Evolutionary conservation across 2,113 vertebrate genomes (phyloP), one percentile per base, ranked within the genome.

Genomic region (Cephalopterus ornatus): DNA sequence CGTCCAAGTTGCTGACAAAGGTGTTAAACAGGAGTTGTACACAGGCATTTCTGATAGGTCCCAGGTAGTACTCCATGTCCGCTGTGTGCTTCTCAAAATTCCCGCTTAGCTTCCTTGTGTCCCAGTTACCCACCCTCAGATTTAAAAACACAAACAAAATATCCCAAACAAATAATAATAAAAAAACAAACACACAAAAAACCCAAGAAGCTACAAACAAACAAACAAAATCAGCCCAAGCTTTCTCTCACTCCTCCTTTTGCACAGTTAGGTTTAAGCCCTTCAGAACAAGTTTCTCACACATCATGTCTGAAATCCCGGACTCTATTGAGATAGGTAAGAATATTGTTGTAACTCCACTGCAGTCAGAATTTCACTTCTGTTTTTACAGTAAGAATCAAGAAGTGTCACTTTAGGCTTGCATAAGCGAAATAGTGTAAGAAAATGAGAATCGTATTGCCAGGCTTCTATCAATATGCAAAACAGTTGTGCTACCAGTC

Each of bases 111-210:
- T 59, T 66, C 11, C 19, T 30, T 44, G 3, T 28, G 47, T 24
- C 53, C 78, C 76, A 30, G 17, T 73, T 46, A 75, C 6, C 4
- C 3, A 44, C 8, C 4, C 35, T 6, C 27, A 88, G 52, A 33
- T 13, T 20, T 15, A 11, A 53, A 19, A 22, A 61, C 24, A 53
- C 13, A 6, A 46, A 50, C 8, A 61, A 77, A 82, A 74, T 28
- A 33, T 5, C 0, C 1, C 37, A 17, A 72, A 9, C 8, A 22
- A 65, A 62, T 18, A 44, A 39, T n/a, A n/a, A n/a, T n/a, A n/a
- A n/a, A n/a, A n/a, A n/a, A 41, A 41, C 39, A 41, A 9, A 41
- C 39, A 41, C 39, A 42, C 12, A 47, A 23, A 23, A 22, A 47
- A 49, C 41, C 41, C 41, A 42, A 63, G 62, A 42, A 68, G 3